Evolutionary conservation across 2,888 invertebrate species (phyloP).

Genomic region (Acrobeloides nanus): DNA sequence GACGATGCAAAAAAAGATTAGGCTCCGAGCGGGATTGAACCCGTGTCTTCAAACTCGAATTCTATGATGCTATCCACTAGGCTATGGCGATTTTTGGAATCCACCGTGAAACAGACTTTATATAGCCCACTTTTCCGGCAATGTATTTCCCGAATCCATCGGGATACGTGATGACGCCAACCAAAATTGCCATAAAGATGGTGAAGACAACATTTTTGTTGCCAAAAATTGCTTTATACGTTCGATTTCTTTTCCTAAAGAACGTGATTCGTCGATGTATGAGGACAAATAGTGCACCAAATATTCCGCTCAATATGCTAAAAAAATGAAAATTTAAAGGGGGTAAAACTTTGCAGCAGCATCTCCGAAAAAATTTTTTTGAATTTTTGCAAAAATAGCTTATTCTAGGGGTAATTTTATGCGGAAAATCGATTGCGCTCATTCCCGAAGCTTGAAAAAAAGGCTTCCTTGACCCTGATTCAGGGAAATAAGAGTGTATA

Average conservation of each 20-base stretch:
- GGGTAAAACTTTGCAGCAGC: too few relatives aligned
- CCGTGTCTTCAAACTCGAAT: too few relatives aligned
- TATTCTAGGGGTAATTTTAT: too few relatives aligned
- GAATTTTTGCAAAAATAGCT: background rate
- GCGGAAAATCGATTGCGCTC: too few relatives aligned
- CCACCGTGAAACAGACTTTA: too few relatives aligned
- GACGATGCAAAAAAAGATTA: too few relatives aligned
- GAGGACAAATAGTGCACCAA: slow-evolving; percentile 31
- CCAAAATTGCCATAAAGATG: slow-evolving; percentile 32
- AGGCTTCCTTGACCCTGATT: too few relatives aligned
- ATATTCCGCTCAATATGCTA: slow-evolving; percentile 29
- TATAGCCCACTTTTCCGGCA: slow-evolving; percentile 55
- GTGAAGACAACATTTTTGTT: slow-evolving; percentile 33
- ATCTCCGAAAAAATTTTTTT: slow-evolving; percentile 1
- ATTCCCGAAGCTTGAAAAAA: too few relatives aligned
- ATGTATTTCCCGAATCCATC: slow-evolving; percentile 81
- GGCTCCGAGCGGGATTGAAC: too few relatives aligned
- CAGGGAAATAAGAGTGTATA: too few relatives aligned
- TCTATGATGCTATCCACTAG: too few relatives aligned
- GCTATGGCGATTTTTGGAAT: too few relatives aligned
- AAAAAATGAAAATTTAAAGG: slow-evolving; percentile 4
- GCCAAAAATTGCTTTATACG: slow-evolving; percentile 28
- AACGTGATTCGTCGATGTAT: slow-evolving; percentile 27
- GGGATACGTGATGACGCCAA: slow-evolving; percentile 75
- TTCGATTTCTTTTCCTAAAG: slow-evolving; percentile 23